phyloP scores from a whole-genome alignment of 1,140 invertebrate genomes.

The Drosophila sucinea region DNA sequence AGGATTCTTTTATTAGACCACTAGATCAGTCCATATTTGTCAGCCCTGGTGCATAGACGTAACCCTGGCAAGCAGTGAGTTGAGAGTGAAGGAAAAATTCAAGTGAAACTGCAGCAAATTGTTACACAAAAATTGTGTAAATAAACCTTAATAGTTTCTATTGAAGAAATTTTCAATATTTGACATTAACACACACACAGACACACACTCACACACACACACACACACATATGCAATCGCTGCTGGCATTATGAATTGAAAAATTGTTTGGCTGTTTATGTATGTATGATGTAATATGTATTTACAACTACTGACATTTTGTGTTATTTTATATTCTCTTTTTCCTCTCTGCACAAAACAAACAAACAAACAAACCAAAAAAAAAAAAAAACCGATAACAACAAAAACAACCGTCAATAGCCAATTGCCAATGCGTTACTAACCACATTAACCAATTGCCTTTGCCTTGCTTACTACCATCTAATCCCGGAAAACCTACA shows the following conservation, averaged over 20 bases:
- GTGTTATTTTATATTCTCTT: slow-evolving; percentile 2
- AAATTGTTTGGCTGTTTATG: not conserved
- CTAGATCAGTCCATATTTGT: too few relatives aligned
- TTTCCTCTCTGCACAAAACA: not conserved
- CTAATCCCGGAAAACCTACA: not conserved
- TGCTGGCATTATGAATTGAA: not conserved
- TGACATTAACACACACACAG: not conserved
- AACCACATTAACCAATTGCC: not conserved
- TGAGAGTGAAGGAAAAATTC: too few relatives aligned
- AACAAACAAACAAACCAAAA: too few relatives aligned
- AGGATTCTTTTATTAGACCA: too few relatives aligned
- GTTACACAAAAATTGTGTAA: too few relatives aligned
- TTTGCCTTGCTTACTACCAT: not conserved
- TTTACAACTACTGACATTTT: slow-evolving; percentile 10
- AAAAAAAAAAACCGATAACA: not conserved
- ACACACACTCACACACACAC: slow-evolving; percentile 22
- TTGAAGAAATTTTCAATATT: too few relatives aligned
- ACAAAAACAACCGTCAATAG: not conserved
- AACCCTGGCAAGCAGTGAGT: too few relatives aligned
- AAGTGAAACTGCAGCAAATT: too few relatives aligned
- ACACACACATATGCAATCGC: not conserved
- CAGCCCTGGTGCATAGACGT: too few relatives aligned
- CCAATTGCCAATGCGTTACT: not conserved
- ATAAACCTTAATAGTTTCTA: too few relatives aligned
- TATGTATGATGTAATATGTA: not conserved